Base-by-base conservation (phyloP, 1,140 invertebrate genomes). In the Conopomorpha cramerella region DNA sequence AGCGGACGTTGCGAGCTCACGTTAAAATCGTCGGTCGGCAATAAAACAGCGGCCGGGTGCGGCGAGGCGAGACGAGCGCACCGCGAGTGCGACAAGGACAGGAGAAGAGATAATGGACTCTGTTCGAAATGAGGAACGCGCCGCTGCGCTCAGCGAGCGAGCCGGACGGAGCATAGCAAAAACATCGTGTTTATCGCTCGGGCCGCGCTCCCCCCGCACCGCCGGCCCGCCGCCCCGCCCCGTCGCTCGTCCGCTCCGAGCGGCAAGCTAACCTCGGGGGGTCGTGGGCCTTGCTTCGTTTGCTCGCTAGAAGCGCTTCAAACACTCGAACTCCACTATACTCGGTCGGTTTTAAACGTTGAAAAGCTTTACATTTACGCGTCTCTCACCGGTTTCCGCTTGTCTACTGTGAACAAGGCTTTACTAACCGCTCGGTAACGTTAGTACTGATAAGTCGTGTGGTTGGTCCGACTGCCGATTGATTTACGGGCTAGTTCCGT, bases 1-100 rank as follows among this genome's bases (percentile, higher is more conserved):
- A 55, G 57, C 60, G 66, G 66, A 74, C 70, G 70, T 74, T 74
- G 70, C 64, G 66, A 71, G 64, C 70, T 64, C 70, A 74, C 66
- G 68, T 73, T 73, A 73, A 73, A 73, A 73, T 67, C 65, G 68
- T 73, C 65, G 66, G 66, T 60, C 66, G 64, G 68, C 66, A 74
- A 73, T 73, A 73, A 71, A 73, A 73, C 66, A 67, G 68, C 68
- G 68, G 68, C 57, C 64, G 66, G 37, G 68, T 64, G 65, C 68
- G 68, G 65, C 64, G 66, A 63, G 58, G 64, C 68, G 65, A 58
- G 62, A 63, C 68, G 65, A 56, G 39, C 49, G 41, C 34, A 51
- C 57, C 42, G 40, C 45, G 51, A 26, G 68, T 62, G 68, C 59
- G 65, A 70, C 41, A 34, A 48, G 47, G 68, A 73, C 53, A 52